phyloP scores from a whole-genome alignment of 2,797 vertebrate genomes.

The Eulemur rubriventer region DNA sequence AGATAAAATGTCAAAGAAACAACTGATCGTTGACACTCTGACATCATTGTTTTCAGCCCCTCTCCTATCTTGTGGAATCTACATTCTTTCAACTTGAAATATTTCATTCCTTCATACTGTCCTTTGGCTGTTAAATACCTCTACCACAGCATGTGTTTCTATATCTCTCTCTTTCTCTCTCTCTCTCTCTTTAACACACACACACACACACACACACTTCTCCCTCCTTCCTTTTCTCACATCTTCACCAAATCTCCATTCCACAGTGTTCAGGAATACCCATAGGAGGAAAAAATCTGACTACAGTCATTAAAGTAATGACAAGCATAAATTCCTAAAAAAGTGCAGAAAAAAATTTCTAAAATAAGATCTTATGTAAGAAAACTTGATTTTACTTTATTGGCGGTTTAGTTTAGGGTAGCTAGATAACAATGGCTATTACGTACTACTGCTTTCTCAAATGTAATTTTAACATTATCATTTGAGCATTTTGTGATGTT shows the following conservation, averaged over 20 bases:
- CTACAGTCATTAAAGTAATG: background rate
- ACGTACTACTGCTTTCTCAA: background rate
- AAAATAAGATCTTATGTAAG: constrained; percentile 29
- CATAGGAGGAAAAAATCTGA: background rate
- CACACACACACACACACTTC: background rate
- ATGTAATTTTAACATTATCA: background rate
- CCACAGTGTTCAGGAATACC: background rate
- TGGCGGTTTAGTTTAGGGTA: background rate
- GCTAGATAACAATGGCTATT: background rate
- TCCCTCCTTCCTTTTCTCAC: background rate
- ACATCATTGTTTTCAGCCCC: background rate
- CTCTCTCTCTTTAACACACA: too few species aligned
- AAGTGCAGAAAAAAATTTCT: background rate
- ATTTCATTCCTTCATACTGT: background rate
- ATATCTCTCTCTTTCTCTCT: background rate
- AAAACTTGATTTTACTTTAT: background rate
- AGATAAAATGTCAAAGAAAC: background rate
- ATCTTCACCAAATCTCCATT: background rate
- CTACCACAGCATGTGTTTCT: background rate
- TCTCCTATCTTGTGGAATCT: background rate
- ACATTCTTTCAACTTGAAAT: background rate
- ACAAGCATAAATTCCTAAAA: background rate
- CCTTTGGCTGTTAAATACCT: background rate
- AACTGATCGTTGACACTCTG: background rate
- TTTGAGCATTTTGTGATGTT: background rate